phyloP scores from a whole-genome alignment of 2,888 invertebrate genomes.

The Dusona sp. region DNA sequence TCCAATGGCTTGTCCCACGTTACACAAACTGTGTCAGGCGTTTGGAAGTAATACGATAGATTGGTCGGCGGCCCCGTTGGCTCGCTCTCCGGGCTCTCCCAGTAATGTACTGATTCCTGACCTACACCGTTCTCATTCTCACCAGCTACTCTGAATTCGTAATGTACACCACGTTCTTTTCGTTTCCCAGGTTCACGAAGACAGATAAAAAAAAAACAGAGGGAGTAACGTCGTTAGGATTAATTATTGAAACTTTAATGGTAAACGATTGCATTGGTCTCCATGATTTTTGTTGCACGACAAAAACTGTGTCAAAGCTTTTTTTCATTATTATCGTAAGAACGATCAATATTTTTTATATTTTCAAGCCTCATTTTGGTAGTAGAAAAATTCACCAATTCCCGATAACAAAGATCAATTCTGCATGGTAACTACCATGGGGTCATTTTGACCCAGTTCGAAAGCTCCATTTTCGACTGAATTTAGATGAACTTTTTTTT shows the following conservation, averaged over 20 bases:
- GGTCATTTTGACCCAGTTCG: no score
- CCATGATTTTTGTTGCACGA: not conserved
- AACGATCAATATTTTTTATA: no score
- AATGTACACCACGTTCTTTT: slow-evolving; percentile 95
- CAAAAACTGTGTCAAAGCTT: not conserved
- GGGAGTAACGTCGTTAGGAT: not conserved
- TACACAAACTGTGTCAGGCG: slow-evolving; percentile 96
- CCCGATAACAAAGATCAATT: no score
- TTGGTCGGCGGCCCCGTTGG: slow-evolving; percentile 95
- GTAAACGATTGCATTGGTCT: not conserved
- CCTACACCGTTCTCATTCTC: slow-evolving; percentile 98
- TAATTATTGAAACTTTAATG: not conserved
- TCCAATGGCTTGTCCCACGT: slow-evolving; percentile 95
- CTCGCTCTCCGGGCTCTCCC: slow-evolving; percentile 97
- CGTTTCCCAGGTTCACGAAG: not conserved
- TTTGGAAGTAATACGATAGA: slow-evolving; percentile 94
- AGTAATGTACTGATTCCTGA: slow-evolving; percentile 96
- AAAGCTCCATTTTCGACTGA: no score
- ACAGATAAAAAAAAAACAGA: not conserved
- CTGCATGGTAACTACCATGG: no score
- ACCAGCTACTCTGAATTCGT: slow-evolving; percentile 98
- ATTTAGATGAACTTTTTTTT: no score
- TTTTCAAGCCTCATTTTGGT: no score
- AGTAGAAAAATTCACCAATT: no score
- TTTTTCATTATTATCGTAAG: no score